Conservation (phyloP, 1,140 invertebrate genomes). For the Nasonia longicornis region DNA sequence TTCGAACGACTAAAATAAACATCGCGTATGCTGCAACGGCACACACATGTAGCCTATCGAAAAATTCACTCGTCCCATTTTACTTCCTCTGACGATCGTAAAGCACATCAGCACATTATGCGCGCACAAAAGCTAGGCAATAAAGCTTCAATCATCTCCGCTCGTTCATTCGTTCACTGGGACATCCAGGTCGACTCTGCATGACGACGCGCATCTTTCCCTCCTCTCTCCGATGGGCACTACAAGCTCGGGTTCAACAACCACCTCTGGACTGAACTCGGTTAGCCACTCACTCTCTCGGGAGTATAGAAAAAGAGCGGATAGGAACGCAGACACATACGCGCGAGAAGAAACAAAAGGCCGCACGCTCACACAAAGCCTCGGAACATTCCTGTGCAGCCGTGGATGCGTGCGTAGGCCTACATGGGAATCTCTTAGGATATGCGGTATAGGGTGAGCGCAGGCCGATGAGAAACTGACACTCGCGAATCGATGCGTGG, state of each 20-base stretch:
- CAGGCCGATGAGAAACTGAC: constrained; percentile 9
- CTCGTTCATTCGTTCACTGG: constrained; percentile 18
- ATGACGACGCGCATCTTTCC: not conserved
- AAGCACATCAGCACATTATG: not conserved
- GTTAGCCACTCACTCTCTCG: not conserved
- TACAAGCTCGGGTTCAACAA: constrained; percentile 17
- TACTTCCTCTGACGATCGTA: not conserved
- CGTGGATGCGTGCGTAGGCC: not conserved
- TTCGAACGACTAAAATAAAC: not conserved
- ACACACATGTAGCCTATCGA: not conserved
- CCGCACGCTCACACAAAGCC: no score
- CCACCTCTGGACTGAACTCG: constrained; percentile 8
- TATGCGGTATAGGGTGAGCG: not conserved
- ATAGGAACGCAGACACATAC: not conserved
- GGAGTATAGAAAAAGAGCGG: not conserved
- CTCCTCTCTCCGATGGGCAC: not conserved
- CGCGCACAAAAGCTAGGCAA: constrained; percentile 13
- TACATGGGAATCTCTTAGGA: not conserved
- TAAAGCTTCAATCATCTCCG: constrained; percentile 13
- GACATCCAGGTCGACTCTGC: constrained; percentile 8
- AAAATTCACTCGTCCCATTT: not conserved
- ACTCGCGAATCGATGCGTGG: not conserved
- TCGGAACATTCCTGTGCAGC: not conserved
- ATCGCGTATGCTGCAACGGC: not conserved
- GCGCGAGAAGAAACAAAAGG: not conserved